phyloP scores from a whole-genome alignment of 2,797 vertebrate genomes.

The Scolopax bukidnonensis region DNA sequence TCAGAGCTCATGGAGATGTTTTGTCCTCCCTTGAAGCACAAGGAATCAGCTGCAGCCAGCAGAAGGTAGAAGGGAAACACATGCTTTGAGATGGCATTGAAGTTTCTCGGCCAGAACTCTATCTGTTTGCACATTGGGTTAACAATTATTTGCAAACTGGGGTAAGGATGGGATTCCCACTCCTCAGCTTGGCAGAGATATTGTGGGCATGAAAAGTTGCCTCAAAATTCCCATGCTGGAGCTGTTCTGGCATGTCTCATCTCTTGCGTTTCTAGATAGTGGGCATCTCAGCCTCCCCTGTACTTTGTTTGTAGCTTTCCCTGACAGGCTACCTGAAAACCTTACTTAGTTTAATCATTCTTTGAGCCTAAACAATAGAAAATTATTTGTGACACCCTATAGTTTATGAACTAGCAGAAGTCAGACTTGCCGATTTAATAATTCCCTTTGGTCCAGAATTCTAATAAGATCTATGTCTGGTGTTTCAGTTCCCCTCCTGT shows the following conservation, averaged over 20 bases:
- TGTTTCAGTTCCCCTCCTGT: background rate
- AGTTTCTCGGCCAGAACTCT: background rate
- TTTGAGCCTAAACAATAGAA: background rate
- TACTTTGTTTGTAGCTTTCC: background rate
- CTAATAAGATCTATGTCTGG: background rate
- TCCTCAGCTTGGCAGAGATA: background rate
- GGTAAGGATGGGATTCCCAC: background rate
- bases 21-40: background rate
- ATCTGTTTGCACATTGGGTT: background rate
- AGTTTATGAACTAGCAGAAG: background rate
- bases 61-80: background rate
- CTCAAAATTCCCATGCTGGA: background rate
- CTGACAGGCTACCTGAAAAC: background rate
- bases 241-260: background rate
- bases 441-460: background rate
- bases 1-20: background rate
- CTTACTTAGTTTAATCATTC: background rate
- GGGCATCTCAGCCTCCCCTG: background rate
- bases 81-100: background rate
- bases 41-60: background rate
- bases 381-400: background rate
- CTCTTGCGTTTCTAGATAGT: background rate
- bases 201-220: rapidly evolving
- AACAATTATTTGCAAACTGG: background rate
- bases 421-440: background rate